Evolutionary conservation across 2,797 vertebrate genomes (phyloP).

Genomic region (Poecilia velifera): DNA sequence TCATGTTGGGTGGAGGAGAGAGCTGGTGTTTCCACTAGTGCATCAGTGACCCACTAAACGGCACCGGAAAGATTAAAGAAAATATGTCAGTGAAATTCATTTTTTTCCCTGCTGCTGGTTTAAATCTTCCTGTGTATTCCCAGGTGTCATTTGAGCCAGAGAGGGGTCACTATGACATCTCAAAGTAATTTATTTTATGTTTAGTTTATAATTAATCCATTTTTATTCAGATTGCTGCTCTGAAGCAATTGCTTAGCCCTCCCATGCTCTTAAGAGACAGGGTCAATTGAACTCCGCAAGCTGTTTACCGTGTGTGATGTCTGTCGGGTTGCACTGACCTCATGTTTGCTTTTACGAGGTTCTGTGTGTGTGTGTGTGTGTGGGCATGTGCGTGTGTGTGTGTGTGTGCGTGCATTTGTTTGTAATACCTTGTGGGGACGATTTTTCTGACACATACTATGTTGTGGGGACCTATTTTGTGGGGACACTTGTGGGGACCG

Average conservation of each 20-base stretch:
- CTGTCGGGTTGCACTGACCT: too few species aligned
- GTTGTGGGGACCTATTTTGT: too few species aligned
- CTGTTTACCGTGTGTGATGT: too few species aligned
- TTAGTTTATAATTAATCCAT: not conserved
- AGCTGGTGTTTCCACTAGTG: conserved; percentile 26
- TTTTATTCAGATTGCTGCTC: not conserved
- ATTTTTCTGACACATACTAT: too few species aligned
- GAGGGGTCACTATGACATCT: not conserved
- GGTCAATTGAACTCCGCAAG: too few species aligned
- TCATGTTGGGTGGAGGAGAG: conserved; percentile 32
- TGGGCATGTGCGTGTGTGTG: too few species aligned
- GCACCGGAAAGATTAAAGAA: conserved; percentile 20
- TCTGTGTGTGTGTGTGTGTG: too few species aligned
- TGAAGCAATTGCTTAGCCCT: not conserved
- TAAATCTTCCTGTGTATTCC: not conserved
- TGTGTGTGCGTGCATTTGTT: too few species aligned
- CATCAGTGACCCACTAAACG: conserved; percentile 44
- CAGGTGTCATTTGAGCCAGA: not conserved
- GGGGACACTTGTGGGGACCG: too few species aligned
- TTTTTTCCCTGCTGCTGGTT: not conserved
- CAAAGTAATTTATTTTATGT: not conserved
- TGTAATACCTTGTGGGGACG: too few species aligned
- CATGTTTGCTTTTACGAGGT: too few species aligned
- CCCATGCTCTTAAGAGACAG: too few species aligned
- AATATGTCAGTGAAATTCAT: conserved; percentile 21